phyloP scores from a whole-genome alignment of 2,888 invertebrate genomes.

The Limenitis arthemis region DNA sequence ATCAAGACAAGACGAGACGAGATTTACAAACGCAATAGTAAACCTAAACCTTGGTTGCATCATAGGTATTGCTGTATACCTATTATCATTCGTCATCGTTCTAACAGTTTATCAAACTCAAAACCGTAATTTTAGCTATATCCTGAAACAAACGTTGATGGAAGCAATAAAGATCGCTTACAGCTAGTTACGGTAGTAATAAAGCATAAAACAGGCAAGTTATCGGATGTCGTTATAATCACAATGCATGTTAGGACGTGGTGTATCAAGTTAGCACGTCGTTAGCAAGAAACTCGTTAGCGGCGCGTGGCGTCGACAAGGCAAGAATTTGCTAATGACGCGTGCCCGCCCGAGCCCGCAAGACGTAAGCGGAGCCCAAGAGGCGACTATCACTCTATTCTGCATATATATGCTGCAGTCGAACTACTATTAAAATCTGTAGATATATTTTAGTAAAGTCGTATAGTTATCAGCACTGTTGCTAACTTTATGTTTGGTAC shows the following conservation, averaged over 20 bases:
- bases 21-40: no score
- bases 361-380: conserved; percentile 5
- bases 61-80: no score
- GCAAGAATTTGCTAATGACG: conserved; percentile 69
- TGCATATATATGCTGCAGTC: neutral
- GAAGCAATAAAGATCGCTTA: conserved; percentile 21
- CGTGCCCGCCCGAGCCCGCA: conserved; percentile 40
- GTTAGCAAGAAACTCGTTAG: conserved; percentile 68
- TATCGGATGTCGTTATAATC: conserved; percentile 32
- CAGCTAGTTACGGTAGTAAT: conserved; percentile 26
- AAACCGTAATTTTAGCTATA: no score
- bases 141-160: neutral
- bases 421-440: neutral
- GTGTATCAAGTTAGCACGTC: conserved; percentile 65
- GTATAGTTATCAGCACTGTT: no score
- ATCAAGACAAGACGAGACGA: no score
- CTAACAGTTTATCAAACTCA: no score
- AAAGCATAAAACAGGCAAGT: conserved; percentile 26
- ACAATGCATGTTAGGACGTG: conserved; percentile 33
- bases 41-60: no score
- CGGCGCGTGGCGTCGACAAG: conserved; percentile 61
- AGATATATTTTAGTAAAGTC: neutral
- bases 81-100: no score
- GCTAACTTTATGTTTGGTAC: no score
- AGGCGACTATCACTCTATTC: neutral